Evolutionary conservation across 1,140 invertebrate genomes (phyloP), one percentile per base, ranked within the genome.

Genomic region (Calycopis cecrops): DNA sequence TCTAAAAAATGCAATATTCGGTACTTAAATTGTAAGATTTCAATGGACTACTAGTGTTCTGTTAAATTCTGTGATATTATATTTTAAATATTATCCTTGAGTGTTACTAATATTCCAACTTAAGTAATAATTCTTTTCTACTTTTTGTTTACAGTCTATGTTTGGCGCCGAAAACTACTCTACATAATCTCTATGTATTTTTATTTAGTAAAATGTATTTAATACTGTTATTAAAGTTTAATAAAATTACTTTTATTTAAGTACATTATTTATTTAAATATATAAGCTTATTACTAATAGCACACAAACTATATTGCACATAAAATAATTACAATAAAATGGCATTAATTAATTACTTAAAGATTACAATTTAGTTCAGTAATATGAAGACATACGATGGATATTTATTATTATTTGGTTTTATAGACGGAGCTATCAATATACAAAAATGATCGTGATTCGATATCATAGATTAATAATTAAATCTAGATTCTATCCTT

Each of bases 111-210:
- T 63, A 47, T 54, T 54, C 35, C 17, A 49, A 57, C 60, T 42
- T 59, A 52, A 18, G 35, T 16, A 60, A 62, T 48, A 65, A 63
- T 68, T 54, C 38, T 51, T 52, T 59, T 62, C 65, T 44, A 44
- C 40, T 75, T 73, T 78, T 68, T 73, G 60, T 80, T 83, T 81
- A 69, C 84, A 87, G 84, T 83, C 81, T 58, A 81, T 80, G 75
- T 87, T 84, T 72, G 84, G 82, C 57, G 69, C 82, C 57, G 84
- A 87, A 62, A 87, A 87, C 79, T 87, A 79, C 76, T 48, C 58
- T 55, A 80, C 65, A 52, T 83, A 79, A 63, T 62, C 62, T 44
- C 60, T 21, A 28, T 40, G 18, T 49, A 47, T 60, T 48, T 18
- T 28, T 62, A 63, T 52, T 54, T 63, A 63, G 59, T 55, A 70